phyloP scores from a whole-genome alignment of 2,113 vertebrate species.

The Acrocephalus kingi region DNA sequence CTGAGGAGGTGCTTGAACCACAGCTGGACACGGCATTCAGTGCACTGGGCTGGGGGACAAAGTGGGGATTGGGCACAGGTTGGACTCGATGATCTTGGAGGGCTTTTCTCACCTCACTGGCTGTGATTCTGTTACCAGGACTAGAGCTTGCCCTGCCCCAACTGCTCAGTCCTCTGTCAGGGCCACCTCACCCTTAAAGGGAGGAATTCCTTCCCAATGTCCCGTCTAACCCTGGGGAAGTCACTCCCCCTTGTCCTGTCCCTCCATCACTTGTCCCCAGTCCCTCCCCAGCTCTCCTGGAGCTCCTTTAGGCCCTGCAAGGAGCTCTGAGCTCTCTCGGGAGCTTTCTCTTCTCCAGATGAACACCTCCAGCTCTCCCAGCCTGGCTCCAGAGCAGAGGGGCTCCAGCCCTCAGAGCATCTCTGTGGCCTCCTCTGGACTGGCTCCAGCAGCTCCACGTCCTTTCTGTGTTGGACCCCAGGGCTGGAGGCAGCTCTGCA shows the following conservation, averaged over 20 bases:
- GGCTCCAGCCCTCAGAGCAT: not conserved
- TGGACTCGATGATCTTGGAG: not conserved
- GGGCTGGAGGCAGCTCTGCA: not conserved
- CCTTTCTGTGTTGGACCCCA: not conserved
- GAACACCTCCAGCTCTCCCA: not conserved
- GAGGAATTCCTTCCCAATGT: not conserved
- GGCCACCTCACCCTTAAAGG: not conserved
- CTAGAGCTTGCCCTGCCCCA: not conserved
- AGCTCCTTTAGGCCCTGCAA: not conserved
- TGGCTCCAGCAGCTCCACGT: not conserved
- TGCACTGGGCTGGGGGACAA: not conserved
- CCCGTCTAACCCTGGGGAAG: not conserved
- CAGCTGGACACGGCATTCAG: fast-evolving
- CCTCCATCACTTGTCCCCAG: not conserved
- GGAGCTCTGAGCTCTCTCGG: not conserved
- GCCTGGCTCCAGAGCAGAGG: not conserved
- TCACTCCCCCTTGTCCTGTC: not conserved
- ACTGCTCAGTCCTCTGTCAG: not conserved
- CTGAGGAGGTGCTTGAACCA: not conserved
- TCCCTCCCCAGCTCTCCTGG: not conserved
- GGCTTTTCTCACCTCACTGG: not conserved
- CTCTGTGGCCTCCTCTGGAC: not conserved
- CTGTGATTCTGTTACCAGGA: not conserved
- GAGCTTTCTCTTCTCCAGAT: not conserved
- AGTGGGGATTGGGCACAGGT: not conserved